Percentiles rank a stretch among this genome's conserved stretches.
Conservation (phyloP, 2,888 invertebrate species). For the Nemotelus nigrinus region DNA sequence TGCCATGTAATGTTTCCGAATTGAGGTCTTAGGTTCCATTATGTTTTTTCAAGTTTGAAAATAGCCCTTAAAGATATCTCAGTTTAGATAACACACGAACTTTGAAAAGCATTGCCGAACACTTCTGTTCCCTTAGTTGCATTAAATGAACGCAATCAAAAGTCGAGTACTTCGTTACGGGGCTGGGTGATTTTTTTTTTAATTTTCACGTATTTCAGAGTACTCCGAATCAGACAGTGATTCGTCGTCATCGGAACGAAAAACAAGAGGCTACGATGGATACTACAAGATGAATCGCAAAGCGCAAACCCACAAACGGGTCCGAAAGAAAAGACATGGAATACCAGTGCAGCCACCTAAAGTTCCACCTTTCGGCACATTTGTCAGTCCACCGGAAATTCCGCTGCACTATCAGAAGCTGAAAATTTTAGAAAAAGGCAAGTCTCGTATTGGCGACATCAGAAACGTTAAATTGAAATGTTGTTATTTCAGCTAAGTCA, state of each 20-base stretch:
- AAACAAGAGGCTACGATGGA: conserved; percentile 71
- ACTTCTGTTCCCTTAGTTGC: no score
- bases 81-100: no score
- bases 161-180: no score
- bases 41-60: no score
- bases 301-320: conserved; percentile 76
- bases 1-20: no score
- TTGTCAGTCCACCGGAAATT: conserved; percentile 74
- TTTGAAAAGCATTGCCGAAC: no score
- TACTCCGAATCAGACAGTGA: conserved; percentile 93
- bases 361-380: conserved; percentile 77
- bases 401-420: conserved; percentile 68
- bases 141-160: no score
- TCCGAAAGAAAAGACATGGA: conserved; percentile 77
- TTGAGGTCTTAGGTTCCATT: no score
- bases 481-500: conserved; percentile 52
- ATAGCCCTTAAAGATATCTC: no score
- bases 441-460: conserved; percentile 4
- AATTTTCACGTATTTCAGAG: conserved; percentile 66
- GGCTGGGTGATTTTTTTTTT: not conserved
- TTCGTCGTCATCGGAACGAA: conserved; percentile 66
- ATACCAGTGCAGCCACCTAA: conserved; percentile 88
- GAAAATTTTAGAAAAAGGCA: conserved; percentile 62
- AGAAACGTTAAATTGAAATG: conserved; percentile 10
- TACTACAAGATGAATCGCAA: conserved; percentile 75